Evolutionary conservation across 2,113 vertebrate genomes (phyloP).

Genomic region (Bucco capensis): DNA sequence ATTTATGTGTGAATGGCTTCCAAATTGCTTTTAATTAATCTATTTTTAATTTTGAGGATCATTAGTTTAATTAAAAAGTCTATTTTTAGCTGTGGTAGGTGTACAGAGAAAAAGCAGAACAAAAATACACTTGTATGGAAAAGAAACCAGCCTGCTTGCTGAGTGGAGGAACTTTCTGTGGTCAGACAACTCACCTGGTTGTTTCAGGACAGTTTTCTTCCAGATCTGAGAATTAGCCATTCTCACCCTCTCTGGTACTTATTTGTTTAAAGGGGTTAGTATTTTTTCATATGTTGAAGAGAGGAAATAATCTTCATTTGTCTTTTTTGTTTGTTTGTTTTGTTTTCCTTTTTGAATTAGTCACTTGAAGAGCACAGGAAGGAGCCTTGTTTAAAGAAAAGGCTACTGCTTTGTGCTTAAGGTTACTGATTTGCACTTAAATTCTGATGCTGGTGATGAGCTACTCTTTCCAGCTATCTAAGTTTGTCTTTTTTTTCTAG

Average conservation of each 20-base stretch:
- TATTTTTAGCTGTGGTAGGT: neutral
- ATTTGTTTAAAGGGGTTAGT: rapidly evolving
- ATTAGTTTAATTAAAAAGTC: neutral
- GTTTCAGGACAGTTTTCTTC: neutral
- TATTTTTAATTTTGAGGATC: neutral
- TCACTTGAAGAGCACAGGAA: neutral
- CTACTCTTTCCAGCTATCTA: neutral
- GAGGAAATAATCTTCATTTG: neutral
- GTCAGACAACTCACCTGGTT: slow-evolving; percentile 9
- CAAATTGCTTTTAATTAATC: neutral
- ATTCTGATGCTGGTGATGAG: neutral
- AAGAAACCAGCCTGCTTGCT: neutral
- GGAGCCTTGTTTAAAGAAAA: neutral
- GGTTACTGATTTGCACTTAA: neutral
- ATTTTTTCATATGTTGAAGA: neutral
- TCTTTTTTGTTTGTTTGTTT: neutral
- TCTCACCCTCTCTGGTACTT: neutral
- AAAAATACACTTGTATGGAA: neutral
- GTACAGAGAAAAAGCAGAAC: neutral
- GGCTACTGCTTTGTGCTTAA: neutral
- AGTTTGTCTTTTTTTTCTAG: neutral
- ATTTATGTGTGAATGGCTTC: neutral
- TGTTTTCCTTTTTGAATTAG: neutral
- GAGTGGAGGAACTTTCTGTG: neutral
- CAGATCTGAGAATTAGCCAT: neutral